These are phyloP conservation scores for Sebastes aleutianus DNA, from an alignment of 2,797 vertebrate genomes.

Conservation along the genomic window DNA sequence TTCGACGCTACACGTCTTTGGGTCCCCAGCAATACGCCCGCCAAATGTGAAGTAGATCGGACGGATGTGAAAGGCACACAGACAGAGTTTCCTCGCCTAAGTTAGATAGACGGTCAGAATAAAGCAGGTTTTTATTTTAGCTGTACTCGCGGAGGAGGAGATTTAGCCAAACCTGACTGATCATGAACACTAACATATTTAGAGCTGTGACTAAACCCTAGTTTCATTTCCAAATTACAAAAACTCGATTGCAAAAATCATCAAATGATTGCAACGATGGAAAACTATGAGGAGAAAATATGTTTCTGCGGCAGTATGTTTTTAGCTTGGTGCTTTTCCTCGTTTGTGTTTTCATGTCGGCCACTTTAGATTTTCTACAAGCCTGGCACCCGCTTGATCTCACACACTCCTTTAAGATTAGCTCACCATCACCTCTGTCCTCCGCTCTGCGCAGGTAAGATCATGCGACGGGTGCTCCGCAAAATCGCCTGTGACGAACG, in stretches of 20 bases:
- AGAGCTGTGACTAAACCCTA: background rate
- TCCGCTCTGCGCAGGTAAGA: slow-evolving; percentile 87
- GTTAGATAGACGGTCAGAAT: background rate
- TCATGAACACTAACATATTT: background rate
- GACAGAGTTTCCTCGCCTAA: too few relatives aligned
- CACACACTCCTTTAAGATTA: background rate
- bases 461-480: slow-evolving; percentile 92
- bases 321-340: too few relatives aligned
- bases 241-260: background rate
- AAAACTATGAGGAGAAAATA: too few relatives aligned
- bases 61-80: too few relatives aligned
- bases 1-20: too few relatives aligned
- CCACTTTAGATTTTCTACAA: too few relatives aligned
- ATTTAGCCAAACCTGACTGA: background rate
- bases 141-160: background rate
- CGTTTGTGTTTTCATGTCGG: too few relatives aligned
- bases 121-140: background rate
- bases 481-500: slow-evolving; percentile 92
- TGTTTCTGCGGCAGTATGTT: too few relatives aligned
- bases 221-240: background rate
- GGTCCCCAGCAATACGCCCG: too few relatives aligned
- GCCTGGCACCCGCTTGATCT: too few relatives aligned
- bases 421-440: background rate
- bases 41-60: too few relatives aligned
- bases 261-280: too few relatives aligned